Conservation (phyloP, 2,888 invertebrate species). For the Ochlodes sylvanus region DNA sequence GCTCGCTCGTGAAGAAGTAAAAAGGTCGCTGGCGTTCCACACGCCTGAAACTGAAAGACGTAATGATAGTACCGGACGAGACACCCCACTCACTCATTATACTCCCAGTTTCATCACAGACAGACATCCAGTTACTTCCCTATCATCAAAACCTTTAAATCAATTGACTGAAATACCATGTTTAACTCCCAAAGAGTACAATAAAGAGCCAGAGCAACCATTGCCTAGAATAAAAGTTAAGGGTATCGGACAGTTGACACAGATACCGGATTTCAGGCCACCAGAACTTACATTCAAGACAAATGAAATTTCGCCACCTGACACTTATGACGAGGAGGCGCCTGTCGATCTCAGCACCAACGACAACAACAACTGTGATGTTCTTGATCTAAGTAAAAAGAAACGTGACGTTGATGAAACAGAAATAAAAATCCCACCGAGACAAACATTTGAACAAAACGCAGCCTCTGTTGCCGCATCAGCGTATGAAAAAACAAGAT, state of each 20-base stretch:
- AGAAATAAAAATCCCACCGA: slow-evolving; percentile 68
- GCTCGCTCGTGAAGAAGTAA: slow-evolving; percentile 81
- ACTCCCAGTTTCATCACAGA: slow-evolving; percentile 75
- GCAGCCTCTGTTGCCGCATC: slow-evolving; percentile 73
- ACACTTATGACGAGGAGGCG: slow-evolving; percentile 78
- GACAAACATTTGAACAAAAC: slow-evolving; percentile 76
- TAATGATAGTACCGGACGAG: slow-evolving; percentile 68
- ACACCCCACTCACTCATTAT: slow-evolving; percentile 76
- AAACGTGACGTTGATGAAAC: slow-evolving; percentile 74
- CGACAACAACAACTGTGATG: slow-evolving; percentile 85
- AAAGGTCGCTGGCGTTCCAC: slow-evolving; percentile 83
- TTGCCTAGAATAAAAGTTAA: slow-evolving; percentile 85
- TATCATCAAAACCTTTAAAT: slow-evolving; percentile 59
- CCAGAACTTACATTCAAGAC: slow-evolving; percentile 65
- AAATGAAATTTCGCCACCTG: slow-evolving; percentile 61
- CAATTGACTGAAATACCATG: slow-evolving; percentile 56
- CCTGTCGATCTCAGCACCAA: slow-evolving; percentile 90
- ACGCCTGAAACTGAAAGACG: slow-evolving; percentile 81
- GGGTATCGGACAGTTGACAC: slow-evolving; percentile 86
- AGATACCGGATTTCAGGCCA: slow-evolving; percentile 80
- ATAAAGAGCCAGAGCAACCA: slow-evolving; percentile 55
- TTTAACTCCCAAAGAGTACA: slow-evolving; percentile 64
- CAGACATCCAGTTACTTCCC: slow-evolving; percentile 73
- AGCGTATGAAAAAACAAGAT: slow-evolving; percentile 83
- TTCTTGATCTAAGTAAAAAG: slow-evolving; percentile 93